A percentile compares a stretch with the other conserved stretches of the same genome.
Evolutionary conservation across 1,140 invertebrate species (phyloP).

Genomic region (Cryptotermes secundus): DNA sequence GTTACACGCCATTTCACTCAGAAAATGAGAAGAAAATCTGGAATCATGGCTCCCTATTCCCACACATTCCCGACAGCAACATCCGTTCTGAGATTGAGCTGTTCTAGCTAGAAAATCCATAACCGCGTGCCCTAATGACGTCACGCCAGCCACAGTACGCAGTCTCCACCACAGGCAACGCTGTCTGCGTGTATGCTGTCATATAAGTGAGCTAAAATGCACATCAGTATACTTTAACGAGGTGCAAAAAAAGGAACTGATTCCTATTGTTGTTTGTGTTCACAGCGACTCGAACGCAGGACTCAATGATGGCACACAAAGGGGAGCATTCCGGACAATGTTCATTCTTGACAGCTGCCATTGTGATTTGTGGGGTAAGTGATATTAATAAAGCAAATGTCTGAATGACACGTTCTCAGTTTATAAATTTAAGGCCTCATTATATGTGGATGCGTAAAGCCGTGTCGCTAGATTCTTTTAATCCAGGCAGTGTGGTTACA

Average conservation of each 20-base stretch:
- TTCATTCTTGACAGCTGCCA: neutral
- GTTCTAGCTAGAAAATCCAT: constrained; percentile 7
- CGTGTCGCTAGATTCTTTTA: no score
- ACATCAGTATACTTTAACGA: neutral
- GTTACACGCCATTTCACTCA: no score
- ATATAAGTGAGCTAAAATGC: neutral
- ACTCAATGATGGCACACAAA: neutral
- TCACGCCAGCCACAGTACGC: neutral
- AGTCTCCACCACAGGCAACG: neutral
- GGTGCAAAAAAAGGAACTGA: neutral
- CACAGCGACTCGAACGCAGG: neutral
- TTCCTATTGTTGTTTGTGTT: neutral
- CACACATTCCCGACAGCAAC: neutral
- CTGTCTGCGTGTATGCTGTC: neutral
- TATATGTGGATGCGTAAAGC: no score
- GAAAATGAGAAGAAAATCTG: no score
- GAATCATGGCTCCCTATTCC: neutral
- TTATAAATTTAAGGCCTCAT: no score
- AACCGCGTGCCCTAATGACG: neutral
- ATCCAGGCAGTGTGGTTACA: no score
- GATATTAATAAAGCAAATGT: neutral
- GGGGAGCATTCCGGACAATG: neutral
- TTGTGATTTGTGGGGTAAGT: neutral
- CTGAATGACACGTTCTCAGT: no score
- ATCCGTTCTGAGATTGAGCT: neutral